Conservation (phyloP, 2,888 invertebrate species). For the Sminthurides aquaticus region DNA sequence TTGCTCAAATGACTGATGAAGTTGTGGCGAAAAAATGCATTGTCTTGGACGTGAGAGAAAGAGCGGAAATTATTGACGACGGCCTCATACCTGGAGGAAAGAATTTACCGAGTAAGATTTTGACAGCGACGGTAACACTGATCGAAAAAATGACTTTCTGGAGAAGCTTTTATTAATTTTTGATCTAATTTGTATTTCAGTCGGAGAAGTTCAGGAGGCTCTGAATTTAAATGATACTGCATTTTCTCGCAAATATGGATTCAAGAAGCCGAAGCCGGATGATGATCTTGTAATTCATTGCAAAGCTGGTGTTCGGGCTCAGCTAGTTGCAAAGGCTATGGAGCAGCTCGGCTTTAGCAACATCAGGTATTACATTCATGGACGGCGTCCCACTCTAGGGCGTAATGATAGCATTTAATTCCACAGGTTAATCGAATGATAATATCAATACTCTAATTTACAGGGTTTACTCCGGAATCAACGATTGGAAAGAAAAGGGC, state of each 20-base stretch:
- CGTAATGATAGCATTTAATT: too few species aligned
- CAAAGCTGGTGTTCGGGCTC: constrained; percentile 18
- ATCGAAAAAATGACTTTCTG: too few species aligned
- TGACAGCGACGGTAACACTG: too few species aligned
- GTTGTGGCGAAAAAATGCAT: background rate
- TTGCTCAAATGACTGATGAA: constrained; percentile 9
- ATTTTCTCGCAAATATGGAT: constrained; percentile 12
- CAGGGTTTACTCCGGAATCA: constrained; percentile 20
- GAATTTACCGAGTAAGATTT: constrained; percentile 2
- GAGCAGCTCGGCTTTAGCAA: constrained; percentile 14
- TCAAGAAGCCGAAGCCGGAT: constrained; percentile 4
- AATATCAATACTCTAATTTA: too few species aligned
- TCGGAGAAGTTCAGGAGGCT: constrained; percentile 15
- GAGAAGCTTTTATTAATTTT: too few species aligned
- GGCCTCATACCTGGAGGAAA: constrained; percentile 15
- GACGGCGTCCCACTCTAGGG: too few species aligned
- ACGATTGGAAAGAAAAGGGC: constrained; percentile 21
- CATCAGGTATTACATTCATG: too few species aligned
- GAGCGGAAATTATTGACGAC: constrained; percentile 13
- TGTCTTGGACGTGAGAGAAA: constrained; percentile 20
- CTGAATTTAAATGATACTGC: background rate
- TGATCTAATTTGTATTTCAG: too few species aligned
- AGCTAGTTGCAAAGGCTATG: constrained; percentile 16
- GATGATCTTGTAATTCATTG: constrained; percentile 18
- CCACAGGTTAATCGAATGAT: too few species aligned